phyloP scores from a whole-genome alignment of 2,888 invertebrate genomes.

The Ormyrus rosae region DNA sequence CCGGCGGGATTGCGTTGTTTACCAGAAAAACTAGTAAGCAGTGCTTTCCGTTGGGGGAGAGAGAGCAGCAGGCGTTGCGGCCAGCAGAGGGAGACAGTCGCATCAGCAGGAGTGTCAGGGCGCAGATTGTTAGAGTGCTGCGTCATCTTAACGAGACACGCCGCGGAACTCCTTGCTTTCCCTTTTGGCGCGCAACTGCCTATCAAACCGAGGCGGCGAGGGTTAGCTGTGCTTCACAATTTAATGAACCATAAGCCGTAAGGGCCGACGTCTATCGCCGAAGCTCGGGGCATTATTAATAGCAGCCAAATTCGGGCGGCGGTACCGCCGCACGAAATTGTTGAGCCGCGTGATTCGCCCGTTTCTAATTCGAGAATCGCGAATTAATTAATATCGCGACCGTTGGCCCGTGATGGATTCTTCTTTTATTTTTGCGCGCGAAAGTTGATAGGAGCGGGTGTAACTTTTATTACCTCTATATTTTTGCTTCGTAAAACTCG shows the following conservation, averaged over 20 bases:
- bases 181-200: slow-evolving; percentile 60
- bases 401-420: too few relatives aligned
- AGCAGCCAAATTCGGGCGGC: slow-evolving; percentile 40
- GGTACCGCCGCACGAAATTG: slow-evolving; percentile 23
- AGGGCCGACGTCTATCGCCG: slow-evolving; percentile 52
- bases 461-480: too few relatives aligned
- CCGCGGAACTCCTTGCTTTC: slow-evolving; percentile 16
- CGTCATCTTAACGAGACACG: slow-evolving; percentile 70
- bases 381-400: slow-evolving; percentile 13
- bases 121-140: slow-evolving; percentile 65
- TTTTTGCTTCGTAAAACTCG: too few relatives aligned
- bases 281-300: slow-evolving; percentile 51
- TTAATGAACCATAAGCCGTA: slow-evolving; percentile 66
- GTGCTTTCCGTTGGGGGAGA: too few relatives aligned
- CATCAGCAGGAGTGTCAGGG: slow-evolving; percentile 62
- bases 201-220: slow-evolving; percentile 62
- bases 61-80: background rate
- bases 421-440: too few relatives aligned
- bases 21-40: too few relatives aligned
- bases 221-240: slow-evolving; percentile 58
- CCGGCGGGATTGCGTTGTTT: too few relatives aligned
- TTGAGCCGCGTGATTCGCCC: slow-evolving; percentile 41
- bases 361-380: slow-evolving; percentile 16
- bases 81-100: background rate
- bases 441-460: too few relatives aligned